A percentile compares a stretch with the other conserved stretches of the same genome.
Conservation (phyloP, 2,113 vertebrate species). For the Spea multiplicata region DNA sequence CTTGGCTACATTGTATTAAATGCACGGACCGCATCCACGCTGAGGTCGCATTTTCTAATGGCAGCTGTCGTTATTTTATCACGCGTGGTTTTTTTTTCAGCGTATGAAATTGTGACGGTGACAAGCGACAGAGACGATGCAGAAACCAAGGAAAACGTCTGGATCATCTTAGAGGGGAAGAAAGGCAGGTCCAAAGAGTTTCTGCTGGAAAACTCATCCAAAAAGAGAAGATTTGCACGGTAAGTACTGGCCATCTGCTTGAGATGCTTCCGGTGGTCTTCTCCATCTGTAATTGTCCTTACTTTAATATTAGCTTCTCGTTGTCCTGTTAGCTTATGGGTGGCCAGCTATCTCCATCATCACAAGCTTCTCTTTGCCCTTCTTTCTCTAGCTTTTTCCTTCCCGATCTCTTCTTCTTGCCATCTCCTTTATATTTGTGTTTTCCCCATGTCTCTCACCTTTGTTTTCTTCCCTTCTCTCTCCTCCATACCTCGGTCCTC, state of each 20-base stretch:
- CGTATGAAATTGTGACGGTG: conserved; percentile 85
- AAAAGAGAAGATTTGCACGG: conserved; percentile 87
- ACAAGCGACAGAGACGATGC: conserved; percentile 79
- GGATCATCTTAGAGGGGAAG: conserved; percentile 89
- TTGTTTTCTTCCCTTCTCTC: no score
- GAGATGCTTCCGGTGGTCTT: not conserved
- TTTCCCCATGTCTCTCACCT: no score
- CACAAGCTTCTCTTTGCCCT: not conserved
- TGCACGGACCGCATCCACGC: no score
- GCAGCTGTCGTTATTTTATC: no score
- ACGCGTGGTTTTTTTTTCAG: conserved; percentile 57
- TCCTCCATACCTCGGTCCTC: no score
- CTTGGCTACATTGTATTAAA: no score
- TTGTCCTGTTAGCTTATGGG: no score
- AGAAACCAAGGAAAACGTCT: conserved; percentile 90
- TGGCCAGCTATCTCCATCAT: not conserved
- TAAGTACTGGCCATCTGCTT: conserved; percentile 51
- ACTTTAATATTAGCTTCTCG: no score
- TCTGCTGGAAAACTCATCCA: conserved; percentile 88
- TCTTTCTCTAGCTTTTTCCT: not conserved
- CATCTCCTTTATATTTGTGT: no score
- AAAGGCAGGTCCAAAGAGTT: conserved; percentile 91
- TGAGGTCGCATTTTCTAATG: no score
- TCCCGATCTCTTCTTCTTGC: no score
- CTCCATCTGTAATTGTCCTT: no score